phyloP scores from a whole-genome alignment of 2,113 vertebrate species.

The Polyodon spathula region DNA sequence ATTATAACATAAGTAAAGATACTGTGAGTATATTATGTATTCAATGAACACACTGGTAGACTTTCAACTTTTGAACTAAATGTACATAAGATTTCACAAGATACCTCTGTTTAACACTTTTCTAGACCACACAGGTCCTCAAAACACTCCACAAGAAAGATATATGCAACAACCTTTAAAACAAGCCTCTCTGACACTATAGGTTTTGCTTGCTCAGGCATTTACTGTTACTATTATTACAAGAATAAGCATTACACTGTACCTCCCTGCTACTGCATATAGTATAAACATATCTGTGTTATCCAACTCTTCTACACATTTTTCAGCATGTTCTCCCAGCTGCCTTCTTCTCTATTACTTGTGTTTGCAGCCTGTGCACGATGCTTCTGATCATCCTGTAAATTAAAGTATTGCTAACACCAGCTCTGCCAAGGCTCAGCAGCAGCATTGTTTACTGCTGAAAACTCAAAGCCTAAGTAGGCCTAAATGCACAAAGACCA shows the following conservation, averaged over 20 bases:
- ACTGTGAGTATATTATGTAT: no score
- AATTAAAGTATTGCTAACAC: background rate
- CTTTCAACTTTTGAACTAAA: no score
- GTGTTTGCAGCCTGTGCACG: slow-evolving; percentile 8
- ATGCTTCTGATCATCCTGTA: slow-evolving; percentile 2
- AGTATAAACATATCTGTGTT: slow-evolving; percentile 47
- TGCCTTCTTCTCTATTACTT: slow-evolving; percentile 12
- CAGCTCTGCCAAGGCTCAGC: background rate
- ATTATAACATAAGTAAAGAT: no score
- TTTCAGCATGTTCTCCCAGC: slow-evolving; percentile 23
- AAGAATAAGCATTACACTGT: slow-evolving; percentile 19
- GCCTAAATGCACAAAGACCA: slow-evolving; percentile 20
- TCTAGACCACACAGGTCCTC: no score
- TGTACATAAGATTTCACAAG: no score
- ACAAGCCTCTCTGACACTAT: no score
- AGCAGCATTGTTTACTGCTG: background rate
- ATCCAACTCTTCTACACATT: slow-evolving; percentile 57
- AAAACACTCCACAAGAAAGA: no score
- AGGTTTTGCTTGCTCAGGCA: no score
- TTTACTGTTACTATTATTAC: no score
- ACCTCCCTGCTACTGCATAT: slow-evolving; percentile 45
- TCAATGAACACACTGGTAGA: no score
- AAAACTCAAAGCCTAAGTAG: slow-evolving; percentile 5
- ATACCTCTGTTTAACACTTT: no score
- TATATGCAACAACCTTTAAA: no score